These are phyloP conservation scores for Argyrosomus regius DNA, from an alignment of 2,797 vertebrate species.

Conservation along the genomic window DNA sequence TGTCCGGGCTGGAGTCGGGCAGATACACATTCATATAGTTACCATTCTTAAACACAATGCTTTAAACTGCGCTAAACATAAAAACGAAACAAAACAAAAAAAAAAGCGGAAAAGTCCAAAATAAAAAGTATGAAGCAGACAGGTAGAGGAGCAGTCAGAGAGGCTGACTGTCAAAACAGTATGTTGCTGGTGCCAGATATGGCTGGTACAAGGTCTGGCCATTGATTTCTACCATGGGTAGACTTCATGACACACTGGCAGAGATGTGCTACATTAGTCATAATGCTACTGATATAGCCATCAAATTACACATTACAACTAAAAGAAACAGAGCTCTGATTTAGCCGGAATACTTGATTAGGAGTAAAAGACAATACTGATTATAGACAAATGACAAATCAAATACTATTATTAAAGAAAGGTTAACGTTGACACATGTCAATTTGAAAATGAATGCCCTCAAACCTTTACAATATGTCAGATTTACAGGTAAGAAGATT, in stretches of 20 bases:
- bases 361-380: conserved; percentile 75
- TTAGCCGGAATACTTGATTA: conserved; percentile 75
- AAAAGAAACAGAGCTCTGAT: conserved; percentile 57
- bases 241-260: conserved; percentile 71
- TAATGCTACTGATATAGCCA: conserved; percentile 73
- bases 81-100: conserved; percentile 6
- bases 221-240: conserved; percentile 48
- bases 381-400: conserved; percentile 71
- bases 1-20: conserved; percentile 52
- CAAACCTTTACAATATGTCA: conserved; percentile 65
- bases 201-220: conserved; percentile 66
- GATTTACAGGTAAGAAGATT: conserved; percentile 69
- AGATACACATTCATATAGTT: conserved; percentile 77
- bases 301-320: conserved; percentile 57
- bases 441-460: conserved; percentile 79
- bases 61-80: conserved; percentile 72
- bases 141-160: conserved; percentile 40
- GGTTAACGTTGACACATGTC: conserved; percentile 52
- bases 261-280: conserved; percentile 83
- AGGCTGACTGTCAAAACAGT: conserved; percentile 53
- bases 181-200: conserved; percentile 77
- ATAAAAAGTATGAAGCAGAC: conserved; percentile 38
- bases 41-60: conserved; percentile 58
- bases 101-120: conserved; percentile 38
- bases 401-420: conserved; percentile 60